These are phyloP conservation scores for Etheostoma nigrum DNA, from an alignment of 2,797 vertebrate genomes.

Conservation along the genomic window DNA sequence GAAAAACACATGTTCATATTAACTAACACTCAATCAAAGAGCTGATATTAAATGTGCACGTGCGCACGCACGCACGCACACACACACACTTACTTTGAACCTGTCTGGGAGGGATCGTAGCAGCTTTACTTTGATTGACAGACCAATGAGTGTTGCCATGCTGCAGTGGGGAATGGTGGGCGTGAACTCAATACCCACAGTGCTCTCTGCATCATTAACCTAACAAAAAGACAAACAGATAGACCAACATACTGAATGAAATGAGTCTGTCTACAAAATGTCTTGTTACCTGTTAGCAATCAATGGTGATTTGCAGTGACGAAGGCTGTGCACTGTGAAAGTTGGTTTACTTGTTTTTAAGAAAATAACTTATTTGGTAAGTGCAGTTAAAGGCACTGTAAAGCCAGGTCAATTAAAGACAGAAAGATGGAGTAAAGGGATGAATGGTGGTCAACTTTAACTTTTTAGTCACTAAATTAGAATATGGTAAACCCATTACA, in stretches of 20 bases:
- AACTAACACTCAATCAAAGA: neutral
- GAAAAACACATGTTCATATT: neutral
- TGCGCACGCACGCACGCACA: constrained; percentile 20
- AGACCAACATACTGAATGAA: neutral
- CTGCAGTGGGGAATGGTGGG: constrained; percentile 97
- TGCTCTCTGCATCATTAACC: constrained; percentile 87
- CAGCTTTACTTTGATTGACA: constrained; percentile 95
- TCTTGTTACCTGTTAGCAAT: neutral
- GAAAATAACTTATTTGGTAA: too few species aligned
- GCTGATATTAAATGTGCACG: neutral
- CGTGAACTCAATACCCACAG: constrained; percentile 89
- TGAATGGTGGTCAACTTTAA: neutral
- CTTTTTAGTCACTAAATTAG: neutral
- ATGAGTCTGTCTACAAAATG: too few species aligned
- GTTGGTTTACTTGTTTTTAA: too few species aligned
- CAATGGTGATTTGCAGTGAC: neutral
- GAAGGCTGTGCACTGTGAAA: too few species aligned
- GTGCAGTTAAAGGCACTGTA: too few species aligned
- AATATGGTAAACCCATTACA: neutral
- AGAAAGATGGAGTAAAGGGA: neutral
- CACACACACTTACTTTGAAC: constrained; percentile 83
- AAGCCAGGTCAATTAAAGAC: neutral
- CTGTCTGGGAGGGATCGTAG: constrained; percentile 90
- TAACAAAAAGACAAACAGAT: constrained; percentile 55
- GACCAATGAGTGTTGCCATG: constrained; percentile 94